These are phyloP conservation scores for Metaphire vulgaris DNA, from an alignment of 1,140 invertebrate species.

Conservation along the genomic window DNA sequence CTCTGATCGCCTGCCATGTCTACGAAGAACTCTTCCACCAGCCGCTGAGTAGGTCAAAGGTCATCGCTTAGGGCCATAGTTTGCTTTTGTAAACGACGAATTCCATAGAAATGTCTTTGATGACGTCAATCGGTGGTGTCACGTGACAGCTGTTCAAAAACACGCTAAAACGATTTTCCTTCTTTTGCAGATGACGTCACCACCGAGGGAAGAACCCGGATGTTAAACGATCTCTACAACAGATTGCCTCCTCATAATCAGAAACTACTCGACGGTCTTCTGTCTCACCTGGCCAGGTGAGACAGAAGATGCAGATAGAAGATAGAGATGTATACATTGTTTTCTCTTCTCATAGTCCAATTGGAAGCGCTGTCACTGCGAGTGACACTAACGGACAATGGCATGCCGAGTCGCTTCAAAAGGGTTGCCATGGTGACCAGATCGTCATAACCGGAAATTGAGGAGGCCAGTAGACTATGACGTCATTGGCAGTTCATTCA, in stretches of 20 bases:
- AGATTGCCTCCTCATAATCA: slow-evolving; percentile 83
- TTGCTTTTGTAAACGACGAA: too few relatives aligned
- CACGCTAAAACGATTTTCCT: neutral
- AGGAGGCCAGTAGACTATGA: too few relatives aligned
- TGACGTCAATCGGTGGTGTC: slow-evolving; percentile 14
- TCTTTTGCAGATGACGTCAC: slow-evolving; percentile 63
- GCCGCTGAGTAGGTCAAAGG: slow-evolving; percentile 53
- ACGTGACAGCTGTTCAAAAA: neutral
- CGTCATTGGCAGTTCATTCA: neutral
- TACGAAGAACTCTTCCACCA: slow-evolving; percentile 86
- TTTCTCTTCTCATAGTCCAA: neutral
- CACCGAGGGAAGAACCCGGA: slow-evolving; percentile 70
- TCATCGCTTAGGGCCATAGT: too few relatives aligned
- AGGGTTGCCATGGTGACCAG: too few relatives aligned
- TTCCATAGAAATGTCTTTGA: too few relatives aligned
- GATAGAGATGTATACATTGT: too few relatives aligned
- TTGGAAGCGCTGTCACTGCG: neutral
- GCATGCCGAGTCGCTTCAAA: too few relatives aligned
- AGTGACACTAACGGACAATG: too few relatives aligned
- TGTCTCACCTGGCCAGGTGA: slow-evolving; percentile 81
- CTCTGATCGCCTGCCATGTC: slow-evolving; percentile 80
- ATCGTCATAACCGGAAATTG: too few relatives aligned
- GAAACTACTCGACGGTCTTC: slow-evolving; percentile 80
- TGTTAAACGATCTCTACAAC: slow-evolving; percentile 76
- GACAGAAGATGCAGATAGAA: too few relatives aligned